Evolutionary conservation across 2,888 invertebrate species (phyloP), one percentile per base, ranked within the genome.

Genomic region (Blomia tropicalis): DNA sequence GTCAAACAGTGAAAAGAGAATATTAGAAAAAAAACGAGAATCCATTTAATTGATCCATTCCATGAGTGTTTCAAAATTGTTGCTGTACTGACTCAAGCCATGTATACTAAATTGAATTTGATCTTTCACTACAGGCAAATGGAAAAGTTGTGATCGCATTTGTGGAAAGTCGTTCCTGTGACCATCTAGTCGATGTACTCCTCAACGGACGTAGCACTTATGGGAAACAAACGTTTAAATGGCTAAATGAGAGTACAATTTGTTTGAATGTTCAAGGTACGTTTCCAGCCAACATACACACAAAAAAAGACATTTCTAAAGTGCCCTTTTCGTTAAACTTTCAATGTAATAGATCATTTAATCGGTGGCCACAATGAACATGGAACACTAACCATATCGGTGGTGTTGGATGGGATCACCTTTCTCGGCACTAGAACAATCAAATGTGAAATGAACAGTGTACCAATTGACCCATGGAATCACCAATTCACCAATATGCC

Each of bases 401-500:
- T 47, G 7, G 51, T 19, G 27, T 11, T 47, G 7, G n/a, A 47
- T 47, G 7, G 51, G 7, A 47, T n/a, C 22, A 47, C 51, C n/a
- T 47, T 7, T 4, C 77, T 88, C 25, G 89, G 89, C 0, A 80
- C 83, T 47, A 77, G 86, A n/a, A 86, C 86, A 70, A 82, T 89
- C 68, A 89, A 89, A 73, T 89, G 88, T 74, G 88, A 88, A 75
- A 87, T 87, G 70, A 79, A 85, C 62, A 77, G 88, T 60, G 77
- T 86, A 32, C 41, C 41, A 41, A 41, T 41, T 41, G 41, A n/a
- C n/a, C n/a, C n/a, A n/a, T n/a, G n/a, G n/a, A n/a, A n/a, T n/a
- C n/a, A n/a, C n/a, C 88, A 89, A 71, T 75, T 89, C 61, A 87
- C 87, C 72, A 86, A 87, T 70, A 77, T 89, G 69, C 77, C 85